These are phyloP conservation scores for Podarcis siculus DNA, from an alignment of 2,797 vertebrate species.

Conservation along the genomic window DNA sequence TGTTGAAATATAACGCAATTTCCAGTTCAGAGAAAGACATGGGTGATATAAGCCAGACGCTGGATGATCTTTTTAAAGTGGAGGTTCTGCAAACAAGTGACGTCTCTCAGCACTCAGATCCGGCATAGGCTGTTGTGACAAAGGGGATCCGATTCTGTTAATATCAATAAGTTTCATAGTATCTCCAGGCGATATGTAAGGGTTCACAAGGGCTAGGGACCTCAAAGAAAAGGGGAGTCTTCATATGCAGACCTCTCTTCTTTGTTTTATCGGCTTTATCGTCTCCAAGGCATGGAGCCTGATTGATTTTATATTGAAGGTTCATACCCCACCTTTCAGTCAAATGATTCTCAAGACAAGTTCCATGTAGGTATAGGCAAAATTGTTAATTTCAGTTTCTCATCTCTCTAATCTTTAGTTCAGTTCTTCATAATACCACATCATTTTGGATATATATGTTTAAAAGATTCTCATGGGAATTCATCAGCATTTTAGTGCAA, in stretches of 20 bases:
- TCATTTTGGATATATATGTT: too few species aligned
- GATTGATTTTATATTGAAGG: too few species aligned
- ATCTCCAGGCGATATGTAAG: not conserved
- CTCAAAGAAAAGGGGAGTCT: not conserved
- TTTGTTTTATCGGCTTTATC: too few species aligned
- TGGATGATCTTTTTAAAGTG: conserved; percentile 3
- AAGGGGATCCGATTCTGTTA: not conserved
- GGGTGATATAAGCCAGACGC: conserved; percentile 16
- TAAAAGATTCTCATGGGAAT: too few species aligned
- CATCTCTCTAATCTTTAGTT: too few species aligned
- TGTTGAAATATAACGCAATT: conserved; percentile 24
- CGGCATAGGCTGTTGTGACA: not conserved
- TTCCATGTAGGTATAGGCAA: too few species aligned
- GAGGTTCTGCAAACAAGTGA: not conserved
- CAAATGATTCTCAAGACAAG: too few species aligned
- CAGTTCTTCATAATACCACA: too few species aligned
- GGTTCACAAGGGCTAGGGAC: not conserved
- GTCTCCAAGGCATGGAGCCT: too few species aligned
- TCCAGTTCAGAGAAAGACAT: not conserved
- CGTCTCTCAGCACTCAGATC: not conserved
- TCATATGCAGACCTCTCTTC: not conserved
- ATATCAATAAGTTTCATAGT: not conserved
- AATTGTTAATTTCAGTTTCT: too few species aligned
- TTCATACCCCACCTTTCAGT: too few species aligned
- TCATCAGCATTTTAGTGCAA: too few species aligned